Conservation (phyloP, 2,888 invertebrate species). For the Punctoribates punctum region DNA sequence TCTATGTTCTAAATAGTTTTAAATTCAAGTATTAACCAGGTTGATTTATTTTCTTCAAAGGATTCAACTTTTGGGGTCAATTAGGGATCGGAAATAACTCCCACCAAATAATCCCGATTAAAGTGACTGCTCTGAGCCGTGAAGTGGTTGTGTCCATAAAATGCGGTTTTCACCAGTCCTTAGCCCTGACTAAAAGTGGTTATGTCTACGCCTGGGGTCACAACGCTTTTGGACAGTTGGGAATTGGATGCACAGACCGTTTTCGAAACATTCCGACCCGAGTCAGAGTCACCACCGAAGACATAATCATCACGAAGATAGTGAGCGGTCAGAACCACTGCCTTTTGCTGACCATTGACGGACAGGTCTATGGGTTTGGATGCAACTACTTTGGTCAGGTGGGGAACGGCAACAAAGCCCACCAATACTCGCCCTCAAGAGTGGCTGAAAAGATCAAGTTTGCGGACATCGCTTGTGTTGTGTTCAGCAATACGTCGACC, state of each 20-base stretch:
- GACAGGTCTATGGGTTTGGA: constrained; percentile 63
- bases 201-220: constrained; percentile 54
- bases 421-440: constrained; percentile 54
- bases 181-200: constrained; percentile 31
- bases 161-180: constrained; percentile 41
- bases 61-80: constrained; percentile 32
- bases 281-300: neutral
- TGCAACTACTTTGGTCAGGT: constrained; percentile 62
- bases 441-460: constrained; percentile 54
- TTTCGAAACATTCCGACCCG: constrained; percentile 16
- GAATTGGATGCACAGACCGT: constrained; percentile 57
- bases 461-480: constrained; percentile 61
- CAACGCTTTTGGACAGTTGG: constrained; percentile 39
- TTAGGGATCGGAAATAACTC: constrained; percentile 11
- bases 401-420: constrained; percentile 53
- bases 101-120: constrained; percentile 17
- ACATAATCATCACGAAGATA: constrained; percentile 13
- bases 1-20: neutral
- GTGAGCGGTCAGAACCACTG: constrained; percentile 62
- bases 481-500: constrained; percentile 61
- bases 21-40: neutral
- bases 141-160: constrained; percentile 20
- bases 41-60: neutral
- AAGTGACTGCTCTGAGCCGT: neutral
- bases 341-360: constrained; percentile 61